A percentile compares a stretch with the other conserved stretches of the same genome.
Evolutionary conservation across 2,888 invertebrate species (phyloP).

Genomic region (Rhagophthalmus giganteus): DNA sequence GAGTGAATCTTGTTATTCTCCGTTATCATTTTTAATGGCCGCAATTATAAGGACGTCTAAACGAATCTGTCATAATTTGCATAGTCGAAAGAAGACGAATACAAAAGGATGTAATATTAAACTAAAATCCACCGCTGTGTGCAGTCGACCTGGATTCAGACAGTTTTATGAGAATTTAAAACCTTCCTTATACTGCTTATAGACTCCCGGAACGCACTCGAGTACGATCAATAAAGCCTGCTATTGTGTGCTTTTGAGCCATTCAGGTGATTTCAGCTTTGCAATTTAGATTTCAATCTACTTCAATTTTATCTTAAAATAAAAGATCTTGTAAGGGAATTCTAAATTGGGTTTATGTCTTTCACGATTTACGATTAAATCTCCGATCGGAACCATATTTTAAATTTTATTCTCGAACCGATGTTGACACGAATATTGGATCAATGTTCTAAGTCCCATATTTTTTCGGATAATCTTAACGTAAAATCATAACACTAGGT

Average conservation of each 20-base stretch:
- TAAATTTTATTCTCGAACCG: constrained; percentile 9
- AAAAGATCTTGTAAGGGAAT: constrained; percentile 28
- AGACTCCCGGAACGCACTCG: constrained; percentile 45
- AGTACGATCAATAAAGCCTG: constrained; percentile 44
- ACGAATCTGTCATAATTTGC: constrained; percentile 9
- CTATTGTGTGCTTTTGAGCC: constrained; percentile 41
- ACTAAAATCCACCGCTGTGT: constrained; percentile 37
- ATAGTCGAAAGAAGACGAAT: constrained; percentile 7
- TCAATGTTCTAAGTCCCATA: neutral
- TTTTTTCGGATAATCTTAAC: too few relatives aligned
- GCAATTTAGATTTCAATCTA: constrained; percentile 32
- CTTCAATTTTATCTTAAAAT: constrained; percentile 30
- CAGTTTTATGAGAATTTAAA: constrained; percentile 49
- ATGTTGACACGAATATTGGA: constrained; percentile 7
- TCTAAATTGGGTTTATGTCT: constrained; percentile 26
- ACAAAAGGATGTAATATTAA: constrained; percentile 35
- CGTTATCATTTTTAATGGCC: neutral
- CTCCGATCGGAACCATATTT: constrained; percentile 16
- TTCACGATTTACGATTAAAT: constrained; percentile 27
- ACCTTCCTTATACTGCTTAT: constrained; percentile 45
- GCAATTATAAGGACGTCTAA: neutral
- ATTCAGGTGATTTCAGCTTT: constrained; percentile 37
- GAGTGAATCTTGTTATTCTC: too few relatives aligned
- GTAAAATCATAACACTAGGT: too few relatives aligned
- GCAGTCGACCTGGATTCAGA: constrained; percentile 40